phyloP scores from a whole-genome alignment of 2,113 vertebrate species.

The Pelobates fuscus region DNA sequence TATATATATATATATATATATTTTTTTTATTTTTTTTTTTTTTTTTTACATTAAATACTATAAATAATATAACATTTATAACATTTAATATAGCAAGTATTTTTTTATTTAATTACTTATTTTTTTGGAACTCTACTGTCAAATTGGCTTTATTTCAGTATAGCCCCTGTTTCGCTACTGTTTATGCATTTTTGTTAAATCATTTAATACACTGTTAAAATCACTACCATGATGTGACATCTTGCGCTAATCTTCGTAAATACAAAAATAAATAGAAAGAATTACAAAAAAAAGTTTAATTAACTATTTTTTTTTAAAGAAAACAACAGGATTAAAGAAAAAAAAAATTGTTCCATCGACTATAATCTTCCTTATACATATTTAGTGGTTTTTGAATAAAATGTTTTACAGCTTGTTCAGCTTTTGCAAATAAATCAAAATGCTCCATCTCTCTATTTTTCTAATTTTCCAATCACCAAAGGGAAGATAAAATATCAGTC shows the following conservation, averaged over 20 bases:
- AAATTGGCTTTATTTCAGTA: slow-evolving; percentile 16
- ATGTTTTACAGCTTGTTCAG: slow-evolving; percentile 27
- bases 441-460: slow-evolving; percentile 36
- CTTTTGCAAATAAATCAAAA: slow-evolving; percentile 36
- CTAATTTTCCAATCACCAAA: slow-evolving; percentile 39
- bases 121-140: not conserved
- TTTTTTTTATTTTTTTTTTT: too few relatives aligned
- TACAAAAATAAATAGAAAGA: slow-evolving; percentile 24
- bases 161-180: not conserved
- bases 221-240: slow-evolving; percentile 6
- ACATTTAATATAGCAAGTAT: too few relatives aligned
- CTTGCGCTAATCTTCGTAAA: slow-evolving; percentile 22
- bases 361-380: slow-evolving; percentile 43
- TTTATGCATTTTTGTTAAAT: not conserved
- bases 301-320: slow-evolving; percentile 22
- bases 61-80: too few relatives aligned
- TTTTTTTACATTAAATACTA: too few relatives aligned
- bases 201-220: not conserved
- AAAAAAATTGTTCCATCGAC: slow-evolving; percentile 37
- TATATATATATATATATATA: too few relatives aligned
- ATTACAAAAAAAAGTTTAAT: slow-evolving; percentile 35
- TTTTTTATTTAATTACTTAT: too few relatives aligned
- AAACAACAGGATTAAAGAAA: slow-evolving; percentile 27
- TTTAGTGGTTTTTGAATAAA: slow-evolving; percentile 42
- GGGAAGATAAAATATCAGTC: slow-evolving; percentile 30